Evolutionary conservation across 2,797 vertebrate species (phyloP).

Genomic region (Trematomus bernacchii): DNA sequence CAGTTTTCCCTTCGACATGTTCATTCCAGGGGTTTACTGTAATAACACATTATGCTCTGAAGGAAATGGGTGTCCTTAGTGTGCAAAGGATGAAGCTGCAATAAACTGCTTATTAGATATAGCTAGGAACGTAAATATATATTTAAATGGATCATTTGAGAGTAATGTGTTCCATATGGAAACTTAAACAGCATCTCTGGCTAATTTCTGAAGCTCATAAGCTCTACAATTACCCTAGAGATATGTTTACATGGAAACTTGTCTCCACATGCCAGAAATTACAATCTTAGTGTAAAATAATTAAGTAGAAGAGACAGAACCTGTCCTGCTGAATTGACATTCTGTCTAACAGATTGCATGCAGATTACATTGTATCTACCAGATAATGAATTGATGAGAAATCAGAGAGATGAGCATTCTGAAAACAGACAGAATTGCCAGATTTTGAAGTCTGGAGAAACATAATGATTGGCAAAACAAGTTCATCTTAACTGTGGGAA

Average conservation of each 20-base stretch:
- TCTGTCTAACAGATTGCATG: conserved; percentile 25
- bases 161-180: conserved; percentile 46
- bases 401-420: conserved; percentile 10
- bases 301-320: conserved; percentile 43
- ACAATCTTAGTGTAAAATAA: conserved; percentile 50
- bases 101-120: conserved; percentile 35
- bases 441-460: background rate
- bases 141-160: conserved; percentile 37
- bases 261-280: conserved; percentile 43
- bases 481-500: background rate
- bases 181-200: conserved; percentile 29
- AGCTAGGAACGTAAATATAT: conserved; percentile 19
- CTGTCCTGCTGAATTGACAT: conserved; percentile 31
- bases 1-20: conserved; percentile 33
- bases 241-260: conserved; percentile 38
- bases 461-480: conserved; percentile 4
- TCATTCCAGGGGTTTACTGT: conserved; percentile 8
- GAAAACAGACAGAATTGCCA: conserved; percentile 3
- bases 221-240: conserved; percentile 37
- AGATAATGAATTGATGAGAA: conserved; percentile 39
- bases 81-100: conserved; percentile 19
- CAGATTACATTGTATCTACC: conserved; percentile 37
- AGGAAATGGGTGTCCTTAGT: conserved; percentile 31
- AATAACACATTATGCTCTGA: conserved; percentile 40
- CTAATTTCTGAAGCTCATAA: conserved; percentile 48